Evolutionary conservation across 2,888 invertebrate genomes (phyloP), one percentile per base, ranked within the genome.

Genomic region (Dendrolimus pini): DNA sequence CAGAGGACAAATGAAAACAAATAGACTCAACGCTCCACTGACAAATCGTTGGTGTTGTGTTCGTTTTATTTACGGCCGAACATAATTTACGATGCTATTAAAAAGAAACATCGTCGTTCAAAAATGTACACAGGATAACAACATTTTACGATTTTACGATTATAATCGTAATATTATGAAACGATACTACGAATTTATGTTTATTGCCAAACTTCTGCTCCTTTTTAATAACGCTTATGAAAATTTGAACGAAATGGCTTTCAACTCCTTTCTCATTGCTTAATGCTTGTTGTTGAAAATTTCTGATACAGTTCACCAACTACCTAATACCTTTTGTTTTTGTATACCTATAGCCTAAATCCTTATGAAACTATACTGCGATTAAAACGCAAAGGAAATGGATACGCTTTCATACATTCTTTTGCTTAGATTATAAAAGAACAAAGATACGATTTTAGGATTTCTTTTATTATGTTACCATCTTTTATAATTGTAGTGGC

Each of bases 1-100:
- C 74, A 69, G 47, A 71, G 74, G 66, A 80, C 80, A 82, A 85
- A 85, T 82, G 81, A 77, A 83, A 80, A 84, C 80, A 82, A 85
- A 85, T 80, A 81, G 75, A 72, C 76, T 75, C 76, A 81, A 68
- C 78, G 72, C 72, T 64, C 66, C 68, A 61, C 72, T 75, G 75
- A 83, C 76, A 83, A 82, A 83, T 82, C 72, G 70, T 69, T 73
- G 62, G 70, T 70, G 74, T 69, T 74, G 71, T 70, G 66, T 69
- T 71, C 74, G 71, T 75, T 47, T 75, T 76, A 68, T 77, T 83
- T 80, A 84, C 75, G 75, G 75, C 71, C 67, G 61, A 66, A 68
- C 70, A 73, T 75, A 71, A 80, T 76, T 82, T 80, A 80, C 72
- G 71, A 66, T 64, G 59, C 66, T 67, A 62, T 69, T 74, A 65